Evolutionary conservation across 2,888 invertebrate species (phyloP).

Genomic region (Amblyjoppa fuscipennis): DNA sequence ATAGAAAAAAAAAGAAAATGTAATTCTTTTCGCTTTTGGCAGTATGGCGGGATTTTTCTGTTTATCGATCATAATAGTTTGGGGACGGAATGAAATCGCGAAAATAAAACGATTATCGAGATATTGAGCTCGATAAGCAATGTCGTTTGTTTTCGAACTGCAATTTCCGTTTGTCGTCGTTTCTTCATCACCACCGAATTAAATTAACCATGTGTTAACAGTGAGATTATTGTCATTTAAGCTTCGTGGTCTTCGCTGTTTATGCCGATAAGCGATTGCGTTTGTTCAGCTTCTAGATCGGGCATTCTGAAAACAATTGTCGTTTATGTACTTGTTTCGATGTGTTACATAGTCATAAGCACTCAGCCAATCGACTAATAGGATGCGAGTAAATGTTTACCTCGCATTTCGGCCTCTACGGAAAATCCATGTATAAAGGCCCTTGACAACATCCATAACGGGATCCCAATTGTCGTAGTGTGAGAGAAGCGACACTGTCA

Average conservation of each 20-base stretch:
- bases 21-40: conserved; percentile 40
- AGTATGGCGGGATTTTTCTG: conserved; percentile 43
- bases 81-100: conserved; percentile 21
- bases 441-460: conserved; percentile 87
- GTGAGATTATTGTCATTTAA: conserved; percentile 80
- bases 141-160: conserved; percentile 3
- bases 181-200: conserved; percentile 18
- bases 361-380: neutral
- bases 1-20: conserved; percentile 8
- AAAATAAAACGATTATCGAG: conserved; percentile 14
- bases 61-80: conserved; percentile 37
- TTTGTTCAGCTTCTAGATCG: conserved; percentile 89
- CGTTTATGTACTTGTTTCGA: conserved; percentile 11
- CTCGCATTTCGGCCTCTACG: conserved; percentile 86
- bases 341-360: neutral
- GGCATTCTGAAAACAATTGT: conserved; percentile 85
- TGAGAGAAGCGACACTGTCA: conserved; percentile 89
- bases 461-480: conserved; percentile 95
- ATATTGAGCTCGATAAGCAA: conserved; percentile 7
- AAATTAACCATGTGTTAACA: conserved; percentile 24
- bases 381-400: conserved; percentile 78
- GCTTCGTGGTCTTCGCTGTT: conserved; percentile 87
- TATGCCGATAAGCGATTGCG: conserved; percentile 89
- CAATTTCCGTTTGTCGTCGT: conserved; percentile 11
- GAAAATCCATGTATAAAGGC: conserved; percentile 86